phyloP scores from a whole-genome alignment of 2,888 invertebrate species.

The Adela reaumurella region DNA sequence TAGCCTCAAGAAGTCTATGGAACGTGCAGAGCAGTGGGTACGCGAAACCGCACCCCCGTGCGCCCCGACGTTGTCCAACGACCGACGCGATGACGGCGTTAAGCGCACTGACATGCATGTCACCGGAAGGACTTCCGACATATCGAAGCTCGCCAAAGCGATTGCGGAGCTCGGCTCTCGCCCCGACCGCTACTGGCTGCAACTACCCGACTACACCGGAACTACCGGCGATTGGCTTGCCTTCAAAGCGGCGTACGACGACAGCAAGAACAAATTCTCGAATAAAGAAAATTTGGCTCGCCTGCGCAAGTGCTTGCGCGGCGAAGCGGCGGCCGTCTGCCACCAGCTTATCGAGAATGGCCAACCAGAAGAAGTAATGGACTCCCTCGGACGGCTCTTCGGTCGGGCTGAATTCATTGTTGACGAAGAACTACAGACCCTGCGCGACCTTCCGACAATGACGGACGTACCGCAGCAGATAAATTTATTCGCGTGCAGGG shows the following conservation, averaged over 20 bases:
- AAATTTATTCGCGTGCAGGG: neutral
- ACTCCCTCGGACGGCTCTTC: neutral
- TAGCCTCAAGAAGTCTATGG: too few relatives aligned
- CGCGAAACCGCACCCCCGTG: too few relatives aligned
- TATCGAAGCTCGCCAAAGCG: too few relatives aligned
- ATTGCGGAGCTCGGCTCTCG: too few relatives aligned
- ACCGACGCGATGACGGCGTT: too few relatives aligned
- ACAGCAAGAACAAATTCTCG: neutral
- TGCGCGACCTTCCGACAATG: neutral
- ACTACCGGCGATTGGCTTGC: neutral
- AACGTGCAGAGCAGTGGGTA: too few relatives aligned
- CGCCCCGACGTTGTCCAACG: too few relatives aligned
- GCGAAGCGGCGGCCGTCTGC: neutral
- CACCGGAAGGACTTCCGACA: too few relatives aligned
- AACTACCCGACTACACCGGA: neutral
- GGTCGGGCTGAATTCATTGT: neutral
- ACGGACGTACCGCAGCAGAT: neutral
- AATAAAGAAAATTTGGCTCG: too few relatives aligned
- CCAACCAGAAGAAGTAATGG: neutral
- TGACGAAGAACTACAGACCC: neutral
- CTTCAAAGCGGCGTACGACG: neutral
- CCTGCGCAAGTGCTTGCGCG: neutral
- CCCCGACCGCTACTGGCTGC: neutral
- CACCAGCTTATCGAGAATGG: neutral
- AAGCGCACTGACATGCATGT: too few relatives aligned